Base-by-base conservation (phyloP, 2,888 invertebrate genomes). In the Copidosoma aretas region DNA sequence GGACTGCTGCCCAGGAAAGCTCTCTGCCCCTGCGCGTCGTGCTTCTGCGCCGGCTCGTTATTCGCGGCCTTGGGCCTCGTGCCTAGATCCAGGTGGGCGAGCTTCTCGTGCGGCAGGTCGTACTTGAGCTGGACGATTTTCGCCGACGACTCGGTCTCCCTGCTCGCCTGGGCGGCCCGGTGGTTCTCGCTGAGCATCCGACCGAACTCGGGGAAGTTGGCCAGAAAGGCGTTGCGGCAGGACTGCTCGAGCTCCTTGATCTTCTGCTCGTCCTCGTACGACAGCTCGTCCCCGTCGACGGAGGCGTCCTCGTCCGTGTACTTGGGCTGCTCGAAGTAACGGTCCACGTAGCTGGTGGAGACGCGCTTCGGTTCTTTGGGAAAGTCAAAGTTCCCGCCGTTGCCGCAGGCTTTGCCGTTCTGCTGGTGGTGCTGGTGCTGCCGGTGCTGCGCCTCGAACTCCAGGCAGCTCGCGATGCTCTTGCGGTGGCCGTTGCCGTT, bases 341-440 rank as follows among this genome's bases (percentile, higher is more conserved):
- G 79, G 64, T 83, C 83, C 2, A 83, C 79, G 60, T 83, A 84
- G 60, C 82, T 82, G 2, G 83, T 79, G 0, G 83, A 83, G 0
- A 83, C 79, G 60, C 82, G 76, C 46, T 82, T 82, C 0, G 78
- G 73, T 0, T 81, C 78, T 0, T 81, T 77, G 4, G 76, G 71
- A 39, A 79, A 79, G 41, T 80, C 79, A 8, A 32, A 5, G 8
- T 32, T 32, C 32, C 3, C 32, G 32, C 32, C 32, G 10, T 77
- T 77, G 46, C 79, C 78, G 0, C 75, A 78, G 0, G 75, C 63
- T 58, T 79, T 79, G 0, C 82, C 80, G 39, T 83, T 82, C 15
- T 62, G 69, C 25, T 60, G 67, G 14, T 22, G 49, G 10, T 58
- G 54, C 14, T 51, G 43, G 1, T 53, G 21, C 73, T 53, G 69